These are phyloP conservation scores for Atractosteus spatula DNA, from an alignment of 2,113 vertebrate genomes.

Conservation along the genomic window DNA sequence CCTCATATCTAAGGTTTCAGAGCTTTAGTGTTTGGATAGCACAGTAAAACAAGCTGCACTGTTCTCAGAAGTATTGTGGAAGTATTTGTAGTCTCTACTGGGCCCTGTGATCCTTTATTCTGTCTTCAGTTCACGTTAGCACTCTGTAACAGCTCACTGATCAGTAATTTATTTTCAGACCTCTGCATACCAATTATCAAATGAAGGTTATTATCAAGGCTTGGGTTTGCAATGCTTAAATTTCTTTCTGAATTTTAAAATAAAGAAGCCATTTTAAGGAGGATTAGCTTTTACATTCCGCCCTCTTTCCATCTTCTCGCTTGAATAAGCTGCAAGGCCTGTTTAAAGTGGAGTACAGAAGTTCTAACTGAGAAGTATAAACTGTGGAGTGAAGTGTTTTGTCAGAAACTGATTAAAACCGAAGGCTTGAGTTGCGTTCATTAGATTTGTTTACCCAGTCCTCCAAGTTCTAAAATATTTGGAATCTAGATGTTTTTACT, in stretches of 20 bases:
- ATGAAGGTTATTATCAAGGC: conserved; percentile 71
- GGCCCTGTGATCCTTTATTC: conserved; percentile 57
- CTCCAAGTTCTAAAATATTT: too few relatives aligned
- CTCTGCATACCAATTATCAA: conserved; percentile 76
- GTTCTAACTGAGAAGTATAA: neutral
- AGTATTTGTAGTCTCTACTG: conserved; percentile 34
- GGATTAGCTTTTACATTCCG: conserved; percentile 47
- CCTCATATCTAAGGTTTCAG: neutral
- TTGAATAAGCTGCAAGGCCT: conserved; percentile 25
- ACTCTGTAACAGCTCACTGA: conserved; percentile 74
- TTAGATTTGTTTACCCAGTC: neutral
- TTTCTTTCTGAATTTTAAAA: conserved; percentile 59
- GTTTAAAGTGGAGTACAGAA: conserved; percentile 27
- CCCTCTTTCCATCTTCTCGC: conserved; percentile 20
- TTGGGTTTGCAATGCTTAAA: conserved; percentile 43
- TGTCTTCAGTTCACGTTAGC: conserved; percentile 63
- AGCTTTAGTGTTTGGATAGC: neutral
- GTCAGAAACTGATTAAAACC: neutral
- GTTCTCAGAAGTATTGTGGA: conserved; percentile 17
- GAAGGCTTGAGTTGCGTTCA: neutral
- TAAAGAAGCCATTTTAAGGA: conserved; percentile 53
- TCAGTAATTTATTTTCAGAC: conserved; percentile 79
- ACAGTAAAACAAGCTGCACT: neutral
- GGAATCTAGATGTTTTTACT: too few relatives aligned
- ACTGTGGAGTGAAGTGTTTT: too few relatives aligned